These are phyloP conservation scores for Esox lucius DNA, from an alignment of 2,797 vertebrate genomes.

Conservation along the genomic window DNA sequence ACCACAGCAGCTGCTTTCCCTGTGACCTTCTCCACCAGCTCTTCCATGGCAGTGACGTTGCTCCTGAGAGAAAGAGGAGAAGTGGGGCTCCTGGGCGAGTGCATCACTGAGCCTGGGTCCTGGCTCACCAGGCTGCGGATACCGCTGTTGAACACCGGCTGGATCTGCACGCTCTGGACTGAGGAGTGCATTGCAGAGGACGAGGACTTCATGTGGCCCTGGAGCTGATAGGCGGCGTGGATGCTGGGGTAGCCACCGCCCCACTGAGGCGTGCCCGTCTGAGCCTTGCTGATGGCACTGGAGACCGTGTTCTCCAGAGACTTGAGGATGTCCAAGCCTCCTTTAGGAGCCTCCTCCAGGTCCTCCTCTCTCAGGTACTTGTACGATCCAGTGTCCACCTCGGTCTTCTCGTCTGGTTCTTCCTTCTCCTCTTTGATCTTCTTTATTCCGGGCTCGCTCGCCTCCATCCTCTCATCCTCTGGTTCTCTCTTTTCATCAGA, in stretches of 20 bases:
- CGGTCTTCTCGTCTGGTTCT: conserved; percentile 77
- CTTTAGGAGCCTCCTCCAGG: conserved; percentile 92
- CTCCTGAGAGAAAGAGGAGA: conserved; percentile 91
- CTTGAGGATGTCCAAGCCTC: conserved; percentile 94
- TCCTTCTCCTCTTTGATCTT: conserved; percentile 96
- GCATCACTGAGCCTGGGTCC: conserved; percentile 78
- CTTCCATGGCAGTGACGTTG: conserved; percentile 98
- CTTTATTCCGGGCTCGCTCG: conserved; percentile 74
- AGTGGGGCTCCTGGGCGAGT: conserved; percentile 89
- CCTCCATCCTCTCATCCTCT: conserved; percentile 78
- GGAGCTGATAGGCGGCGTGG: conserved; percentile 97
- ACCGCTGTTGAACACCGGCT: conserved; percentile 85
- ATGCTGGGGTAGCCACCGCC: conserved; percentile 98
- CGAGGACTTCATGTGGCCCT: conserved; percentile 84
- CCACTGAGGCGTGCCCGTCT: conserved; percentile 97
- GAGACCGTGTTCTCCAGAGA: conserved; percentile 98
- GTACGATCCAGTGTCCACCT: conserved; percentile 78
- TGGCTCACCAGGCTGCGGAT: conserved; percentile 65
- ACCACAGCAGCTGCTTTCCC: conserved; percentile 85
- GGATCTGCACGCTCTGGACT: conserved; percentile 90
- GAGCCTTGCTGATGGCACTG: conserved; percentile 98
- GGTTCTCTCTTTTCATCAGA: conserved; percentile 87
- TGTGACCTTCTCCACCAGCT: conserved; percentile 97
- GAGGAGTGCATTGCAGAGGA: conserved; percentile 72
- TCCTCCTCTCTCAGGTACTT: conserved; percentile 98